These are phyloP conservation scores for Lysandra bellargus DNA, from an alignment of 2,888 invertebrate species.

Conservation along the genomic window DNA sequence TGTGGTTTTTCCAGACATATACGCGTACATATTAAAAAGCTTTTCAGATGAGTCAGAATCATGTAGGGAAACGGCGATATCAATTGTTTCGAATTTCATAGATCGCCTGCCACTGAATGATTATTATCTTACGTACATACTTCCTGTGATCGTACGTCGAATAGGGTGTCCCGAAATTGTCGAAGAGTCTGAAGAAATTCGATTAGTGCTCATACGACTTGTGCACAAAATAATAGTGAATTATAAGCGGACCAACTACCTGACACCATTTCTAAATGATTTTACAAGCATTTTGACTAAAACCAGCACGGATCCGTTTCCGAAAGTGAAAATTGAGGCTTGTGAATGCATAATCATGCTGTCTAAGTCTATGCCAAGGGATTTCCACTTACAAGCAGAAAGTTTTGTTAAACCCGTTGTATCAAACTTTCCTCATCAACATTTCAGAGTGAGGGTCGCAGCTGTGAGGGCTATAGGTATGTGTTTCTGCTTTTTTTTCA, in stretches of 20 bases:
- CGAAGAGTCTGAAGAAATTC: constrained; percentile 88
- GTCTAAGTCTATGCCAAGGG: constrained; percentile 81
- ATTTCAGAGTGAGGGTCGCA: constrained; percentile 88
- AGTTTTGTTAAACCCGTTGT: constrained; percentile 87
- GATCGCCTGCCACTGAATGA: constrained; percentile 83
- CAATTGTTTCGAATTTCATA: constrained; percentile 79
- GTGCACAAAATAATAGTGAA: constrained; percentile 83
- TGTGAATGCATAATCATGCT: constrained; percentile 86
- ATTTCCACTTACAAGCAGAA: constrained; percentile 89
- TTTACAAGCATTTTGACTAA: constrained; percentile 86
- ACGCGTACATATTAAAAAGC: constrained; percentile 68
- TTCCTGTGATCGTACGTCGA: constrained; percentile 88
- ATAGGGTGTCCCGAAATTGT: constrained; percentile 88
- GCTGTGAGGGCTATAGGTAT: constrained; percentile 87
- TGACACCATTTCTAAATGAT: constrained; percentile 87
- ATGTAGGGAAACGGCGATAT: constrained; percentile 81
- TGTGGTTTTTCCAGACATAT: constrained; percentile 61
- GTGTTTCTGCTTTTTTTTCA: constrained; percentile 31
- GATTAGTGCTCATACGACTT: constrained; percentile 84
- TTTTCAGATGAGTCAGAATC: constrained; percentile 82
- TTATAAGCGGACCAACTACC: constrained; percentile 80
- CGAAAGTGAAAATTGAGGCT: constrained; percentile 89
- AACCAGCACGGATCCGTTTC: constrained; percentile 88
- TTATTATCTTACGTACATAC: constrained; percentile 86
- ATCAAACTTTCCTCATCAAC: constrained; percentile 88